A percentile compares a stretch with the other conserved stretches of the same genome.
phyloP scores from a whole-genome alignment of 2,113 vertebrate species.

The Guaruba guarouba region DNA sequence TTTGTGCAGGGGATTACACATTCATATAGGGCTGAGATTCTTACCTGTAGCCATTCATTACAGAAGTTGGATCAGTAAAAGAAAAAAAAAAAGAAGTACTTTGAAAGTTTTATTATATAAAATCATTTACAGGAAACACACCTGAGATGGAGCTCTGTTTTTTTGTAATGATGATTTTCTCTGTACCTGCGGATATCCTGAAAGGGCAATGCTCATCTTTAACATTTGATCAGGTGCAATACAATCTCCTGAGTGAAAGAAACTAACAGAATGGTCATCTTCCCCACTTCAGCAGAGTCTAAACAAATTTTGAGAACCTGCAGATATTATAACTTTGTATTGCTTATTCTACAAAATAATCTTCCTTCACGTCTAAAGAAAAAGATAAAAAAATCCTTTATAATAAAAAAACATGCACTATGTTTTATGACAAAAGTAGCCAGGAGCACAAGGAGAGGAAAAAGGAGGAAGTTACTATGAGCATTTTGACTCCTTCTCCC shows the following conservation, averaged over 20 bases:
- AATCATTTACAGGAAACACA: background rate
- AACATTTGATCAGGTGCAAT: background rate
- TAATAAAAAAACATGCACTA: background rate
- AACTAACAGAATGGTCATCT: background rate
- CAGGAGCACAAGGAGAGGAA: background rate
- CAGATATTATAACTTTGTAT: background rate
- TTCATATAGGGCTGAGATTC: background rate
- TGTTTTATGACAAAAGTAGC: background rate
- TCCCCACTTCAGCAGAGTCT: background rate
- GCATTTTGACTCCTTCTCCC: background rate
- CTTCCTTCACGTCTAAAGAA: fast-evolving
- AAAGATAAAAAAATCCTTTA: background rate
- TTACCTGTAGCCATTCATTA: background rate
- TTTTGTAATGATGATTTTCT: background rate
- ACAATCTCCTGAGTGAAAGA: background rate
- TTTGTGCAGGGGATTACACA: background rate
- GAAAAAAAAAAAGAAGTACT: background rate
- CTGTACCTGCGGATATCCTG: background rate
- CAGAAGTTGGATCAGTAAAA: background rate
- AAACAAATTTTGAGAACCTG: background rate
- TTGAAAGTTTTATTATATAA: background rate
- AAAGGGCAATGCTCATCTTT: background rate
- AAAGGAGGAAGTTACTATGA: background rate
- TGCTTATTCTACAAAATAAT: background rate
- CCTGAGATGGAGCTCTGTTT: background rate